Conservation (phyloP, 2,797 vertebrate species). For the Aphelocoma californica region DNA sequence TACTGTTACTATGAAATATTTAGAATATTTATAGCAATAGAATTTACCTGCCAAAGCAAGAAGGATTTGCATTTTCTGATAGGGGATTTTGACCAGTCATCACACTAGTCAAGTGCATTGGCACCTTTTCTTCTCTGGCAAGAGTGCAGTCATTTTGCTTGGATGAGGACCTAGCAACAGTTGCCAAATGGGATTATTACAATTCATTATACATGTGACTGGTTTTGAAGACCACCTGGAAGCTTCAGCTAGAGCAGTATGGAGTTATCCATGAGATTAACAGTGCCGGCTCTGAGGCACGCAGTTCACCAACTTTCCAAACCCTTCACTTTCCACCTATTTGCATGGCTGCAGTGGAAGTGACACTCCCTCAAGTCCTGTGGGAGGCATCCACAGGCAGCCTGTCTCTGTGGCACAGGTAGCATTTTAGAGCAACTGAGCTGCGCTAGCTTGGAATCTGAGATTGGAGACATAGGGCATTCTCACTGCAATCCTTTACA, state of each 20-base stretch:
- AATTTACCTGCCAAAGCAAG: background rate
- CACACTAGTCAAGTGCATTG: background rate
- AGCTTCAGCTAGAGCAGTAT: background rate
- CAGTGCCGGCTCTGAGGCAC: background rate
- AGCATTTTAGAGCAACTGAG: background rate
- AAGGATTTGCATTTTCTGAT: background rate
- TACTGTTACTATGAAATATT: background rate
- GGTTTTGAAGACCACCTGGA: slow-evolving; percentile 46
- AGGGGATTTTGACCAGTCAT: background rate
- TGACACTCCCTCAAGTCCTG: accelerated
- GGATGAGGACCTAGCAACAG: background rate
- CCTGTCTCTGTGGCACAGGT: background rate
- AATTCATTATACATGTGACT: background rate
- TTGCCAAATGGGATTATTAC: slow-evolving; percentile 23
- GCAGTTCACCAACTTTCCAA: background rate
- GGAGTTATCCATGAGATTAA: background rate
- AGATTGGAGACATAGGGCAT: background rate
- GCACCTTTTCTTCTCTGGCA: background rate
- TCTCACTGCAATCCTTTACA: background rate
- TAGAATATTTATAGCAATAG: background rate
- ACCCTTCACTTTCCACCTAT: background rate
- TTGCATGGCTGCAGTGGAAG: background rate
- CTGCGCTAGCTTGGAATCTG: background rate
- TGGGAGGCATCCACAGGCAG: background rate
- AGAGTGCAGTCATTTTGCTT: background rate